Base-by-base conservation (phyloP, 2,797 vertebrate species). In the Poeciliopsis presidionis region DNA sequence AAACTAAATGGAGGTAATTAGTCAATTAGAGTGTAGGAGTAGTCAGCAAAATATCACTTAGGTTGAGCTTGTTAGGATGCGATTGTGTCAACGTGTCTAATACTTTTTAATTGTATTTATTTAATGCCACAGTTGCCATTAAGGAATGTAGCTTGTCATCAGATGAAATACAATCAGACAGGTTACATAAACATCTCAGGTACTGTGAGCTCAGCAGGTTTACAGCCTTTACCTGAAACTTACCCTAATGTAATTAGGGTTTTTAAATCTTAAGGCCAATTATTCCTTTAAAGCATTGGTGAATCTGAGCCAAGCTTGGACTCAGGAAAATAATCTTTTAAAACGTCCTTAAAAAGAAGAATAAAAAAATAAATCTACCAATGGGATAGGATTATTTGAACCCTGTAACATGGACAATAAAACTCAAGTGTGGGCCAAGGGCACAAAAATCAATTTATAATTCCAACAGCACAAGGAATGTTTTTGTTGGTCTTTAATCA, bases 1-100 rank as follows among this genome's bases (percentile, higher is more conserved):
- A 87, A 91, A 86, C 72, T 90, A 84, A 91, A 92, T 85, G 84
- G 81, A 88, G 74, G 57, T 91, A 91, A 92, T 94, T 91, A 91
- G 90, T 89, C 78, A 88, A 87, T 91, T 89, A 87, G 75, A 57
- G 63, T 59, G 79, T 46, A 46, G 22, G 2, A 75, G 80, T 75
- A 78, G 79, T 90, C 84, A 82, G 87, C 86, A 81, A 70, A 87
- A 76, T 74, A 81, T 87, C 81, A 86, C 75, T 84, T 69, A 81
- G 79, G 73, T 86, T 47, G 78, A 55, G 16, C 53, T 87, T 25
- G 33, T 92, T 87, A 82, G 72, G 73, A 81, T 57, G 46, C 39
- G 25, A 71, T 45, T 78, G 67, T 41, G 74, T 86, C 79, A 8
- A 39, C 41, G 46, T 47, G n/a, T 76, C 78, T 76, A 75, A 89